Base-by-base conservation (phyloP, 92 coral and sea anemone species). In the Isaurus tuberculatus region DNA sequence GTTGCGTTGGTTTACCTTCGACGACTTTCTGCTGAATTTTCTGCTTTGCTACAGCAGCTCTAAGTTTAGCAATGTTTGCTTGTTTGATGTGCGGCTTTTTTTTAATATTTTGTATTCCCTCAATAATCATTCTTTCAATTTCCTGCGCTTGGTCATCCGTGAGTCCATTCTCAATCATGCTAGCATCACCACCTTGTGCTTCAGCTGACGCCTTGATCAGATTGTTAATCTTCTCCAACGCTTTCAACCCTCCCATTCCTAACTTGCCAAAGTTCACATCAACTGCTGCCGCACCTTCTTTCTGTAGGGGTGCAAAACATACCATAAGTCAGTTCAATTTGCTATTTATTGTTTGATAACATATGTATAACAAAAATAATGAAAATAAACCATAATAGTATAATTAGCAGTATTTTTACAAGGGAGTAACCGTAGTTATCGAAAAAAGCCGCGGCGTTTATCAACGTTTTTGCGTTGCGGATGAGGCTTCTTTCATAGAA, bases 81-180 rank as follows among this genome's bases (percentile, higher is more conserved):
- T 77, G 82, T 77, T 77, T 77, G 27, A 77, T 77, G 31, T 77
- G 82, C 5, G 92, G 77, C 30, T 90, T 94, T 57, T 90, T 94
- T 86, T 94, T 91, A 15, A 91, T 93, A 73, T 97, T 92, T 53
- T 94, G 90, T 29, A 97, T 90, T 69, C 99, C 99, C 75, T 95
- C 99, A 20, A 97, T 97, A 25, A 95, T 95, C 98, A 95, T 95
- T 70, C 98, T 85, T 40, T 95, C 98, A 67, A 95, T 95, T 1
- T 95, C 91, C 42, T 94, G 97, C 66, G 97, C 98, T 67, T 95
- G 98, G 16, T 94, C 98, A 60, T 95, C 98, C 11, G 98, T 95
- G 28, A 95, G 80, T 3, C 94, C 89, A 55, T 92, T 94, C n/a
- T 92, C 98, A 9, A 91, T 27, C 43, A 75, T 64, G 19, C 81